phyloP scores from a whole-genome alignment of 2,797 vertebrate genomes.

The Danio kyathit region DNA sequence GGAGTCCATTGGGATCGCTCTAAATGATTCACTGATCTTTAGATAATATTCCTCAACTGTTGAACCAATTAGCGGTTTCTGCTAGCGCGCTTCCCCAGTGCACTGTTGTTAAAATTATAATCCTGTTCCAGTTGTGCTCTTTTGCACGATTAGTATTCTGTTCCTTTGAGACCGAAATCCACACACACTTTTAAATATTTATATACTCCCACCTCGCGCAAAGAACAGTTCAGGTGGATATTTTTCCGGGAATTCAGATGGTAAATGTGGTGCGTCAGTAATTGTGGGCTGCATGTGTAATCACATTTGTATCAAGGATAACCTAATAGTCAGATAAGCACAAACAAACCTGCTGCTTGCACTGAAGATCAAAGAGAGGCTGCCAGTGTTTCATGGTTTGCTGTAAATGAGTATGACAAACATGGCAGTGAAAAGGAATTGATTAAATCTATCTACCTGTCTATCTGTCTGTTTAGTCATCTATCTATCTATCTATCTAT shows the following conservation, averaged over 20 bases:
- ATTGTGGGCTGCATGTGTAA: constrained; percentile 1
- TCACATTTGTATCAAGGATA: neutral
- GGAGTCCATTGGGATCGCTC: constrained; percentile 14
- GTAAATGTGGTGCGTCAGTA: neutral
- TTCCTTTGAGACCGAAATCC: constrained; percentile 8
- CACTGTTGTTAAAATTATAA: constrained; percentile 22
- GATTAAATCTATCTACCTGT: neutral
- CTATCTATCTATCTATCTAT: neutral
- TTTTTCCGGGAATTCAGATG: neutral
- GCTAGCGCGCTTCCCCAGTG: constrained; percentile 6
- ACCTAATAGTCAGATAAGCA: neutral
- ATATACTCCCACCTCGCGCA: neutral
- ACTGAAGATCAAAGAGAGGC: constrained; percentile 10
- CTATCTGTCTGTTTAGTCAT: neutral
- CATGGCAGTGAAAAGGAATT: neutral
- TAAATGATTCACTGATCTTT: constrained; percentile 44
- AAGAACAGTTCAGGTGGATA: neutral
- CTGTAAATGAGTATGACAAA: neutral
- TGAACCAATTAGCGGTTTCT: constrained; percentile 40
- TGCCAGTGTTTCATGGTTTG: neutral
- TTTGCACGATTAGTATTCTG: constrained; percentile 38
- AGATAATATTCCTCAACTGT: constrained; percentile 37
- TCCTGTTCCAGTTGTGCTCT: constrained; percentile 32
- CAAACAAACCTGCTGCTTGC: constrained; percentile 1
- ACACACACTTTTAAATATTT: constrained; percentile 6